Percentiles rank a stretch among this genome's conserved stretches.
phyloP scores from a whole-genome alignment of 2,113 vertebrate species.

The Urocynchramus pylzowi region DNA sequence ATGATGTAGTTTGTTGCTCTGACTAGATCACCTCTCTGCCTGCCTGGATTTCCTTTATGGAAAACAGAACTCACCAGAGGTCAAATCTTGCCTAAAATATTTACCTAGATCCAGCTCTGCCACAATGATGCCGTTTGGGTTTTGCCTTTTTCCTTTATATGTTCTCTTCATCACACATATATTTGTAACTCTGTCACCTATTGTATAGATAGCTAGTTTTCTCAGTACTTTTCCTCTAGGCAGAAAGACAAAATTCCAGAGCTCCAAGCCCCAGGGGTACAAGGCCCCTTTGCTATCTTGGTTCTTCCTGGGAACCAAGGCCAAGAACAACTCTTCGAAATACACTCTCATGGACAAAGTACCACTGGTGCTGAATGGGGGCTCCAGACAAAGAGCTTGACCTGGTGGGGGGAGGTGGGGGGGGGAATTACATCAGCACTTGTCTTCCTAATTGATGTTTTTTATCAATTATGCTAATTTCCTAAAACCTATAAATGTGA shows the following conservation, averaged over 20 bases:
- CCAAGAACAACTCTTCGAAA: fast-evolving
- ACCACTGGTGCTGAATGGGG: background rate
- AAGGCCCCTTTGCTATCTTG: background rate
- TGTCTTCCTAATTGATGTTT: background rate
- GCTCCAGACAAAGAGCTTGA: no score
- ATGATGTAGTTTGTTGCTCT: background rate
- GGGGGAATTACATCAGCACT: background rate
- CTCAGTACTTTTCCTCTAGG: background rate
- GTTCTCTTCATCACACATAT: background rate
- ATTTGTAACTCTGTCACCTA: background rate
- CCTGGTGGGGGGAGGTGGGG: no score
- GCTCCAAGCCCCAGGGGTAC: background rate
- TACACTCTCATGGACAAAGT: background rate
- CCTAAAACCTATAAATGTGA: background rate
- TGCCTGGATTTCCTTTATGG: background rate
- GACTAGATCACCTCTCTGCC: background rate
- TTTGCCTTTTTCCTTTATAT: background rate
- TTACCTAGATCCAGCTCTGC: background rate
- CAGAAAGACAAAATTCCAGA: background rate
- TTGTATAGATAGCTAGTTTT: background rate
- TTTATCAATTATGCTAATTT: background rate
- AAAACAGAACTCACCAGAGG: background rate
- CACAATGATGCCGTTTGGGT: fast-evolving
- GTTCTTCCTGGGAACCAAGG: background rate
- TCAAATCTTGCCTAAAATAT: background rate